phyloP scores from a whole-genome alignment of 2,888 invertebrate species.

The Epistrophe grossulariae region DNA sequence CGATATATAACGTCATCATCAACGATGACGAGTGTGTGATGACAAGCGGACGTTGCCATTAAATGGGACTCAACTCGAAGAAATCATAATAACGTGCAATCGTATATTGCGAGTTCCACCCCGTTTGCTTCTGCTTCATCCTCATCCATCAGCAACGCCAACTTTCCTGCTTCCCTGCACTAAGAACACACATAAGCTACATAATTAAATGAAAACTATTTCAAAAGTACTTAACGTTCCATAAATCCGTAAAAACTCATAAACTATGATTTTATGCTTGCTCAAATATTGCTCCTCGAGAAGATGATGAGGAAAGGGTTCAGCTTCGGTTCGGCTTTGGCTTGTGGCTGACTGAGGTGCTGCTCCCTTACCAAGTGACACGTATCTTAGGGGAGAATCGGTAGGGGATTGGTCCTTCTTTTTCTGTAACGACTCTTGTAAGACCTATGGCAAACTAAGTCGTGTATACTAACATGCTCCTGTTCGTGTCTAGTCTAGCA shows the following conservation, averaged over 20 bases:
- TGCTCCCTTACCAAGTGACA: slow-evolving; percentile 26
- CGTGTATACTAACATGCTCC: slow-evolving; percentile 52
- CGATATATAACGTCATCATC: slow-evolving; percentile 47
- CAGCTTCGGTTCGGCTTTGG: neutral
- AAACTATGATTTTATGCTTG: slow-evolving; percentile 76
- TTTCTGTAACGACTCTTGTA: slow-evolving; percentile 39
- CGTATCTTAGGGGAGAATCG: slow-evolving; percentile 4
- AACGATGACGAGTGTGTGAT: slow-evolving; percentile 57
- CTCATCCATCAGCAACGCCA: slow-evolving; percentile 3
- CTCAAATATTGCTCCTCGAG: slow-evolving; percentile 68
- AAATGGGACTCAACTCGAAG: slow-evolving; percentile 71
- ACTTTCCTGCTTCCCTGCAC: slow-evolving; percentile 10
- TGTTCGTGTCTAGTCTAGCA: slow-evolving; percentile 71
- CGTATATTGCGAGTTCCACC: slow-evolving; percentile 53
- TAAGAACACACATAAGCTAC: slow-evolving; percentile 72
- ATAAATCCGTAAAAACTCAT: slow-evolving; percentile 76
- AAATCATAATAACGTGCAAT: slow-evolving; percentile 74
- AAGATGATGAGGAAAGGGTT: slow-evolving; percentile 9
- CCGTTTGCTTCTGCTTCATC: slow-evolving; percentile 25
- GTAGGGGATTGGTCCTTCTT: slow-evolving; percentile 6
- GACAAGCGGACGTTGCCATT: slow-evolving; percentile 74
- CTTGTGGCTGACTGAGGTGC: slow-evolving; percentile 62
- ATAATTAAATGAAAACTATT: slow-evolving; percentile 76
- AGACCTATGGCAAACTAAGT: slow-evolving; percentile 56
- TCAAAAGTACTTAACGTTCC: slow-evolving; percentile 76